Conservation (phyloP, 2,888 invertebrate species). For the Laspeyria flexula region DNA sequence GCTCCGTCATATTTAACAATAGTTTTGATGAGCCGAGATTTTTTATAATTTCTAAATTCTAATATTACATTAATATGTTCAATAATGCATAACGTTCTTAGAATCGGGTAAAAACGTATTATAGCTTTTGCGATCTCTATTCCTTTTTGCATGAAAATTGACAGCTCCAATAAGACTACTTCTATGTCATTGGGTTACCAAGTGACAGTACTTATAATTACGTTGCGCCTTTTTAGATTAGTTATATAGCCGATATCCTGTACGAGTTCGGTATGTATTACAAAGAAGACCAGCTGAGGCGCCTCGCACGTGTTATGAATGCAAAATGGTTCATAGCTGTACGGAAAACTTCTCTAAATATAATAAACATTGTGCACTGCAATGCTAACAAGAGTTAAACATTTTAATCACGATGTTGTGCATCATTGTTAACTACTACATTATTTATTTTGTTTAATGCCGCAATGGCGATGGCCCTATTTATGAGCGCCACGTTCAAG, state of each 20-base stretch:
- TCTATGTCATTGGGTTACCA: slow-evolving; percentile 69
- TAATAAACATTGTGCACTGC: slow-evolving; percentile 31
- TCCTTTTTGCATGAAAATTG: no score
- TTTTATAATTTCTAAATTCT: no score
- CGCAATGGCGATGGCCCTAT: no score
- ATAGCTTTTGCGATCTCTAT: no score
- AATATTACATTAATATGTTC: no score
- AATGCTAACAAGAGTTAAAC: slow-evolving; percentile 4
- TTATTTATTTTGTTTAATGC: slow-evolving; percentile 12
- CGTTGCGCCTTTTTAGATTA: slow-evolving; percentile 65
- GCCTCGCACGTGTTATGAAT: slow-evolving; percentile 63
- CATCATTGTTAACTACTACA: slow-evolving; percentile 14
- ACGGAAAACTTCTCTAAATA: slow-evolving; percentile 44
- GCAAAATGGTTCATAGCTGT: slow-evolving; percentile 32
- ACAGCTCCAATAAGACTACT: no score
- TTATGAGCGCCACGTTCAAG: no score
- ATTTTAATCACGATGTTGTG: slow-evolving; percentile 24
- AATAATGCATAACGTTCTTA: no score
- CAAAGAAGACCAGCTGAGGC: slow-evolving; percentile 68
- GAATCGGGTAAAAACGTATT: no score
- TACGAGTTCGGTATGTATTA: slow-evolving; percentile 60
- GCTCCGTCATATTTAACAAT: no score
- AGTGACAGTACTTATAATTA: slow-evolving; percentile 50
- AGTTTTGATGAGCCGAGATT: no score
- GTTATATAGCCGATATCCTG: slow-evolving; percentile 72